These are phyloP conservation scores for Zaprionus inermis DNA, from an alignment of 1,140 invertebrate species.

Conservation along the genomic window DNA sequence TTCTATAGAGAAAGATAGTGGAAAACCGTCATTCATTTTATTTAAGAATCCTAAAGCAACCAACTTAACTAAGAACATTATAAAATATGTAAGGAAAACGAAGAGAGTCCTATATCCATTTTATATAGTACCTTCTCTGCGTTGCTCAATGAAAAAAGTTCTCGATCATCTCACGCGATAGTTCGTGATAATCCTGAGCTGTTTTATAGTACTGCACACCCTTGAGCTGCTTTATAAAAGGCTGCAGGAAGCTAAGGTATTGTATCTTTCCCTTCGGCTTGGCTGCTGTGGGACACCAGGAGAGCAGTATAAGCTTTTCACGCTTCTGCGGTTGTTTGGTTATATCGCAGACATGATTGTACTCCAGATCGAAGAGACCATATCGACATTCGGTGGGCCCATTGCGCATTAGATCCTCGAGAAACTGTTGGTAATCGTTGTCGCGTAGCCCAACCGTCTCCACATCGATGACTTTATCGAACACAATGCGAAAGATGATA, in stretches of 20 bases:
- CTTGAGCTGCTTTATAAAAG: slow-evolving; percentile 19
- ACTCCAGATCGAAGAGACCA: slow-evolving; percentile 38
- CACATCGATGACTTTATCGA: slow-evolving; percentile 11
- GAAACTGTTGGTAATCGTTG: slow-evolving; percentile 23
- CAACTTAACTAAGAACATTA: not conserved
- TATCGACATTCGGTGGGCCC: slow-evolving; percentile 32
- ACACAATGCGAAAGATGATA: slow-evolving; percentile 29
- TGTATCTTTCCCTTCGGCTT: slow-evolving; percentile 26
- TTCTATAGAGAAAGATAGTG: not conserved
- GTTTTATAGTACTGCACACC: slow-evolving; percentile 32
- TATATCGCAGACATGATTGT: slow-evolving; percentile 17
- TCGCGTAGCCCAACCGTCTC: slow-evolving; percentile 23
- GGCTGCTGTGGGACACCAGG: slow-evolving; percentile 30
- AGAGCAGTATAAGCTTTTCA: slow-evolving; percentile 27
- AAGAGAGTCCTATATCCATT: not conserved
- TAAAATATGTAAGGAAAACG: not conserved
- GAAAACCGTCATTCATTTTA: not conserved
- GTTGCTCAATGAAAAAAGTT: not conserved
- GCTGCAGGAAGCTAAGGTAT: slow-evolving; percentile 26
- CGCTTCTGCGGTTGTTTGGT: slow-evolving; percentile 22
- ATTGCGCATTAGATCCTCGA: slow-evolving; percentile 26
- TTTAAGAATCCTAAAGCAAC: not conserved
- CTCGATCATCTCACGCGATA: slow-evolving; percentile 20
- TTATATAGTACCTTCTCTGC: not conserved
- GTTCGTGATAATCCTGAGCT: slow-evolving; percentile 1